These are phyloP conservation scores for Lutraria rhynchaena DNA, from an alignment of 1,140 invertebrate species.

Conservation along the genomic window DNA sequence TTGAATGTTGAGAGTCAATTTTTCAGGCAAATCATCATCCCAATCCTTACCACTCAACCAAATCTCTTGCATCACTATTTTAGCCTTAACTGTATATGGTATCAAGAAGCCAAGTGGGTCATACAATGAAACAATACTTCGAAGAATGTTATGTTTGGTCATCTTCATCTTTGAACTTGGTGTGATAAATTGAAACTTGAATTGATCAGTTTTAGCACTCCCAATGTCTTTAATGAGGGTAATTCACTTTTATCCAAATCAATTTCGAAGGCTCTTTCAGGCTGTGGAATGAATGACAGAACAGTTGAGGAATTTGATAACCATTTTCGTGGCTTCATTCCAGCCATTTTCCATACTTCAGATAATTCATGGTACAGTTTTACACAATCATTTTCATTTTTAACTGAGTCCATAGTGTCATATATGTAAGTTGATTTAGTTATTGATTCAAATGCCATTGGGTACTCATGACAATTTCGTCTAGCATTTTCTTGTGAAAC, in stretches of 20 bases:
- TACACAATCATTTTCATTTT: conserved; percentile 30
- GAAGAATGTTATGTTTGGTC: conserved; percentile 48
- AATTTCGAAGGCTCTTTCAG: conserved; percentile 39
- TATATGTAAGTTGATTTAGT: conserved; percentile 60
- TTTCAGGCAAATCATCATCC: conserved; percentile 27
- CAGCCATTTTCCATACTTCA: conserved; percentile 48
- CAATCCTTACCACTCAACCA: conserved; percentile 49
- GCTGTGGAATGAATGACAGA: conserved; percentile 30
- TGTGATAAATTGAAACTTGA: conserved; percentile 42
- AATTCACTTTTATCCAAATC: conserved; percentile 39
- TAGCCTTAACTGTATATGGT: conserved; percentile 46
- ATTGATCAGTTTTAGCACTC: conserved; percentile 51
- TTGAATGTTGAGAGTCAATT: conserved; percentile 1
- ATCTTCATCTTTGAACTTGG: conserved; percentile 1
- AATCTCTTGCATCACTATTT: conserved; percentile 54
- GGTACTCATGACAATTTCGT: conserved; percentile 2
- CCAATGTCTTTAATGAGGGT: conserved; percentile 57
- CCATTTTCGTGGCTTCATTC: conserved; percentile 56
- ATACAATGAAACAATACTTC: conserved; percentile 45
- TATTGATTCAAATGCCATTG: conserved; percentile 47
- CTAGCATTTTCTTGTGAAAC: conserved; percentile 32
- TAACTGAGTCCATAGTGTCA: conserved; percentile 53
- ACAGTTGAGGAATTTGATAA: conserved; percentile 53
- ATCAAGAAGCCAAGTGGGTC: conserved; percentile 55
- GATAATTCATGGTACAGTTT: conserved; percentile 40